phyloP scores from a whole-genome alignment of 2,888 invertebrate species.

The Aethes cnicana region DNA sequence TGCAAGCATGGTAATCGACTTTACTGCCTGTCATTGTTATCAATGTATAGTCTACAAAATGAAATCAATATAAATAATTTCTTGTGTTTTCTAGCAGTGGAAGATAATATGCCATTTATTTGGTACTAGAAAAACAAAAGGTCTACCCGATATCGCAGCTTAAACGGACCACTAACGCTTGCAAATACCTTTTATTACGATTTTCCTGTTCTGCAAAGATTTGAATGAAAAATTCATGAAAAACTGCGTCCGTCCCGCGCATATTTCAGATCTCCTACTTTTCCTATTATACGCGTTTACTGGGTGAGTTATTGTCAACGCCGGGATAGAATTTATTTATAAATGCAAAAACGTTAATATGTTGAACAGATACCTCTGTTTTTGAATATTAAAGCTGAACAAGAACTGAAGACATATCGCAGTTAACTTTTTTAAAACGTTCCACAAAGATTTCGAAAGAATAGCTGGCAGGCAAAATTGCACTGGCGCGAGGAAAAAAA shows the following conservation, averaged over 20 bases:
- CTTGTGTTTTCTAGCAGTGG: too few species aligned
- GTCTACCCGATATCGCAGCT: constrained; percentile 13
- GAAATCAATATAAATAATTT: too few species aligned
- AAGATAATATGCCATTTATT: too few species aligned
- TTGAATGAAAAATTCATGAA: constrained; percentile 41
- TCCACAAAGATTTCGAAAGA: too few species aligned
- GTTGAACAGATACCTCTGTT: not conserved
- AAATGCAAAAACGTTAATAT: constrained; percentile 8
- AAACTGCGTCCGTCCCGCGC: constrained; percentile 36
- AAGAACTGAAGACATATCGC: too few species aligned
- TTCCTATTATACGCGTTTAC: constrained; percentile 28
- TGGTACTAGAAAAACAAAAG: not conserved
- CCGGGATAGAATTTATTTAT: constrained; percentile 7
- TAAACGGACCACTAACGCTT: constrained; percentile 22
- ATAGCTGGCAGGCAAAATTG: too few species aligned
- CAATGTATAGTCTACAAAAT: too few species aligned
- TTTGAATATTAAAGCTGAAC: not conserved
- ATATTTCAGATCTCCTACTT: constrained; percentile 34
- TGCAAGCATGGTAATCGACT: too few species aligned
- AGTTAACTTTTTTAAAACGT: too few species aligned
- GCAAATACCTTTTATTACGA: constrained; percentile 32
- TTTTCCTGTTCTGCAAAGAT: constrained; percentile 33
- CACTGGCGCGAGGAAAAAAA: too few species aligned
- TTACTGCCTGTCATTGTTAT: too few species aligned
- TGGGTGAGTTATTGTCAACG: constrained; percentile 21